Evolutionary conservation across 2,888 invertebrate genomes (phyloP).

Genomic region (Ethmia dodecea): DNA sequence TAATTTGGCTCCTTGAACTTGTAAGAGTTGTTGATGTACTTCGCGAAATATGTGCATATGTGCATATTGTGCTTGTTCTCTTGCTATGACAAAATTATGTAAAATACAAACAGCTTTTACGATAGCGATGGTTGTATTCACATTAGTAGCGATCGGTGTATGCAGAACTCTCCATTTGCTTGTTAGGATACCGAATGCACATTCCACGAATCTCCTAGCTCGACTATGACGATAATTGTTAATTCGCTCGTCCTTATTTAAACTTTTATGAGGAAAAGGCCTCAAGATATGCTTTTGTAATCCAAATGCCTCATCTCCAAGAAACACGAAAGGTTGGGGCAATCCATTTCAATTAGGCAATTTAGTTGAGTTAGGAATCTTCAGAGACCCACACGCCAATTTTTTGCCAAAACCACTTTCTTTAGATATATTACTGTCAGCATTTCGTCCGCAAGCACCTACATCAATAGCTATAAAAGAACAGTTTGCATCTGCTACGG

Average conservation of each 20-base stretch:
- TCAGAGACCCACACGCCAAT: slow-evolving; percentile 7
- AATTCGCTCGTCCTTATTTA: slow-evolving; percentile 8
- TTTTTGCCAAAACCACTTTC: slow-evolving; percentile 10
- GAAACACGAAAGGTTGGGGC: slow-evolving; percentile 12
- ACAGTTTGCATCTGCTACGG: neutral
- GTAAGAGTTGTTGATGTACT: no score
- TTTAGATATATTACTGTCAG: slow-evolving; percentile 11
- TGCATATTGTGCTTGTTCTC: no score
- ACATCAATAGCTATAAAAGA: slow-evolving; percentile 1
- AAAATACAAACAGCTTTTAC: slow-evolving; percentile 4
- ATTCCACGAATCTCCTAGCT: slow-evolving; percentile 17
- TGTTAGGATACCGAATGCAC: slow-evolving; percentile 20
- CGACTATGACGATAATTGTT: slow-evolving; percentile 14
- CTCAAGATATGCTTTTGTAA: slow-evolving; percentile 10
- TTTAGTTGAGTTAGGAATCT: slow-evolving; percentile 8
- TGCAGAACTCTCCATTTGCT: slow-evolving; percentile 20
- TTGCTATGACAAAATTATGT: slow-evolving; percentile 6
- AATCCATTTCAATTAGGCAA: slow-evolving; percentile 13
- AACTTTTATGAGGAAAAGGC: slow-evolving; percentile 8
- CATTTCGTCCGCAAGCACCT: slow-evolving; percentile 10
- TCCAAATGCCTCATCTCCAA: slow-evolving; percentile 16
- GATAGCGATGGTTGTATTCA: slow-evolving; percentile 2
- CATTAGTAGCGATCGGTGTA: slow-evolving; percentile 11
- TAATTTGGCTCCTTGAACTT: no score
- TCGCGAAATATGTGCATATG: no score